A percentile compares a stretch with the other conserved stretches of the same genome.
Evolutionary conservation across 1,140 invertebrate species (phyloP).

Genomic region (Parasteatoda tepidariorum): DNA sequence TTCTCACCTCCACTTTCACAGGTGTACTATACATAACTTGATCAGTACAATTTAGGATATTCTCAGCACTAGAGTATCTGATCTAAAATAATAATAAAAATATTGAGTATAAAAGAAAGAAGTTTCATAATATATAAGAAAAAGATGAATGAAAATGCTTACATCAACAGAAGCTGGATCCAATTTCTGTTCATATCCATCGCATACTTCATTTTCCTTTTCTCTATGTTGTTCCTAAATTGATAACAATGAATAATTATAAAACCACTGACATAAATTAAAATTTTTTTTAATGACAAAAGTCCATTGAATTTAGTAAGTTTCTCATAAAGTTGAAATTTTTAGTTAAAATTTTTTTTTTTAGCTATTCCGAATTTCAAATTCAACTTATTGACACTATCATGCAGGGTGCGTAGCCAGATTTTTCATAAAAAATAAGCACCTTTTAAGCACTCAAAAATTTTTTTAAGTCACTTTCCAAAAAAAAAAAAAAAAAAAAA

Average conservation of each 20-base stretch:
- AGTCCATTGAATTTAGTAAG: no score
- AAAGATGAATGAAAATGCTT: background rate
- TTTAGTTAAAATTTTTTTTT: no score
- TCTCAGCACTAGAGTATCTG: conserved; percentile 9
- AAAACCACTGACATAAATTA: background rate
- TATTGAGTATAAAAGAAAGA: background rate
- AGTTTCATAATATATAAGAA: background rate
- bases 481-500: no score
- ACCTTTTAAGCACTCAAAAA: no score
- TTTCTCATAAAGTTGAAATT: no score
- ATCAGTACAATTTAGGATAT: background rate
- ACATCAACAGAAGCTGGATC: background rate
- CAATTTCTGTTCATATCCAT: conserved; percentile 1
- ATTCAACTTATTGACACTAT: no score
- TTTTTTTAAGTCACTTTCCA: no score
- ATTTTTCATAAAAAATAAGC: no score
- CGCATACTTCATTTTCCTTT: background rate
- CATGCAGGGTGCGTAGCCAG: no score
- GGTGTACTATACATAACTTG: conserved; percentile 48
- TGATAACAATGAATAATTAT: background rate
- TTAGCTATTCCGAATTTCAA: no score
- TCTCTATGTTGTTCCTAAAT: conserved; percentile 20
- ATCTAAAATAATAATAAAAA: conserved; percentile 8
- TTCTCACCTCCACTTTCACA: no score
- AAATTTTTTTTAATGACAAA: no score